These are phyloP conservation scores for Diachrysia chrysitis DNA, from an alignment of 2,888 invertebrate species.

Conservation along the genomic window DNA sequence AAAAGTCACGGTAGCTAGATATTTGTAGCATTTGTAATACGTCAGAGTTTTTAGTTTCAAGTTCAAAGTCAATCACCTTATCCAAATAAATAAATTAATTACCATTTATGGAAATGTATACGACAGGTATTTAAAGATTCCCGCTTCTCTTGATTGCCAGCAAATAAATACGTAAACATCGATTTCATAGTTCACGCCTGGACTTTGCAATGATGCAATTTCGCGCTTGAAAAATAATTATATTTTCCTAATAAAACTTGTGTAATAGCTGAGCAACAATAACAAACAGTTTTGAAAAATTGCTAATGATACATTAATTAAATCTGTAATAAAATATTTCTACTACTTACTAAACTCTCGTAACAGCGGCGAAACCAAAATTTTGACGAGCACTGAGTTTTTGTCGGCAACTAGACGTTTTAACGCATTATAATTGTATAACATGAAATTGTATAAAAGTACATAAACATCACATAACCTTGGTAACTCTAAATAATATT, in stretches of 20 bases:
- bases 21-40: not conserved
- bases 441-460: slow-evolving; percentile 22
- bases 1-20: not conserved
- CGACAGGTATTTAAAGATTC: slow-evolving; percentile 25
- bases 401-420: slow-evolving; percentile 23
- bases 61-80: slow-evolving; percentile 2
- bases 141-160: slow-evolving; percentile 11
- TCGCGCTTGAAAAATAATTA: slow-evolving; percentile 7
- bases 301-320: not conserved
- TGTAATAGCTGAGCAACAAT: not conserved
- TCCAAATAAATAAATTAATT: not conserved
- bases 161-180: slow-evolving; percentile 19
- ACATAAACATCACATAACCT: slow-evolving; percentile 57
- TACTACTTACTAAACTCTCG: slow-evolving; percentile 33
- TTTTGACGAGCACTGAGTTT: slow-evolving; percentile 16
- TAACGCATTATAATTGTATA: slow-evolving; percentile 30
- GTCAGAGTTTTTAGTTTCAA: not conserved
- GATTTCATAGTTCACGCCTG: slow-evolving; percentile 27
- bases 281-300: not conserved
- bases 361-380: slow-evolving; percentile 7
- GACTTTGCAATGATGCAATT: slow-evolving; percentile 30
- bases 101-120: not conserved
- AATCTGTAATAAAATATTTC: slow-evolving; percentile 17
- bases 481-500: slow-evolving; percentile 51
- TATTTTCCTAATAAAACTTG: not conserved